phyloP scores from a whole-genome alignment of 2,888 invertebrate species.

The Drosophila mayaguana region DNA sequence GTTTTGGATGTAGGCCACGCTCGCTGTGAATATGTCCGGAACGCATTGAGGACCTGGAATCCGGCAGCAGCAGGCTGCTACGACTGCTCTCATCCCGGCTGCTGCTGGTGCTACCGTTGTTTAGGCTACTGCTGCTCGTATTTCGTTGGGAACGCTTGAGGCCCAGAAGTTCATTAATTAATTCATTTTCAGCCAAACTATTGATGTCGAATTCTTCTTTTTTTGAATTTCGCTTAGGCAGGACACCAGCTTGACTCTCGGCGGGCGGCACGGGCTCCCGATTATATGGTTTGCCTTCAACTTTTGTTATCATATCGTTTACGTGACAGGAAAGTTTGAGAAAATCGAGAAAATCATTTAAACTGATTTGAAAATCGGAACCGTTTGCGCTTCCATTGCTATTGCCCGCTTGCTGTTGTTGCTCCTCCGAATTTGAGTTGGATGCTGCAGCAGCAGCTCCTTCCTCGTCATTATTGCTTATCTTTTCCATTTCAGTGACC shows the following conservation, averaged over 20 bases:
- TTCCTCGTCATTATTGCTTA: slow-evolving; percentile 54
- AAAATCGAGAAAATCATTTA: slow-evolving; percentile 85
- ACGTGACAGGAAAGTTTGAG: slow-evolving; percentile 85
- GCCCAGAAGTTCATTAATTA: slow-evolving; percentile 81
- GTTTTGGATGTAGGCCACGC: slow-evolving; percentile 78
- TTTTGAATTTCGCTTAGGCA: slow-evolving; percentile 60
- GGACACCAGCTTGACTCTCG: slow-evolving; percentile 37
- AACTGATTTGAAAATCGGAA: slow-evolving; percentile 77
- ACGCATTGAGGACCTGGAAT: slow-evolving; percentile 41
- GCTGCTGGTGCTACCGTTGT: not conserved
- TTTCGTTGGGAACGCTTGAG: slow-evolving; percentile 41
- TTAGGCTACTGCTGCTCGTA: not conserved
- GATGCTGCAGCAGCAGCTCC: slow-evolving; percentile 35
- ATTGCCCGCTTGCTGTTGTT: slow-evolving; percentile 38
- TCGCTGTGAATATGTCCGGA: slow-evolving; percentile 40
- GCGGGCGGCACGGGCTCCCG: slow-evolving; percentile 64
- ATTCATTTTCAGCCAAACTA: slow-evolving; percentile 80
- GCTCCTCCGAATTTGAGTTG: slow-evolving; percentile 29
- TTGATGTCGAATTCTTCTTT: slow-evolving; percentile 79
- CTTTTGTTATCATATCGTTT: slow-evolving; percentile 83
- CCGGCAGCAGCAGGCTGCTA: slow-evolving; percentile 26
- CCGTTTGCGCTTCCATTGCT: slow-evolving; percentile 26
- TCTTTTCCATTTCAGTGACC: slow-evolving; percentile 60
- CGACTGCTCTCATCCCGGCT: slow-evolving; percentile 41
- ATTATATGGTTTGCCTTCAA: slow-evolving; percentile 57